Base-by-base conservation (phyloP, 1,140 invertebrate species). In the Tribolium castaneum region DNA sequence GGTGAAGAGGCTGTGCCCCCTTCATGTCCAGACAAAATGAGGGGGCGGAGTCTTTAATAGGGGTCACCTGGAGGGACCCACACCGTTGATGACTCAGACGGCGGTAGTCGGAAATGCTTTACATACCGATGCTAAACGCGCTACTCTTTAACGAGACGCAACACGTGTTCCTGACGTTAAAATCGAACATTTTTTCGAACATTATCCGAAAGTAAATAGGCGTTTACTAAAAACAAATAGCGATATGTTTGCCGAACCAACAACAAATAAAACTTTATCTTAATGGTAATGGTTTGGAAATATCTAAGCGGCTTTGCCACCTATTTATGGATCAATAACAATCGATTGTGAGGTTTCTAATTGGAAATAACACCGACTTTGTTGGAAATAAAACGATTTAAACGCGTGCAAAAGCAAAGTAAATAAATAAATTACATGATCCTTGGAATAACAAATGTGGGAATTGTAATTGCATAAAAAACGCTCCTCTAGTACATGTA, bases 41-140 rank as follows among this genome's bases (percentile, higher is more conserved):
- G 19, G 10, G 12, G 59, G 59, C 59, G 25, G 59, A 66, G 59
- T 14, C 25, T 66, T 35, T 35, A 19, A 35, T 66, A 30, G 59
- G 59, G 59, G 59, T 66, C 59, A 66, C 59, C 59, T 66, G 59
- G 59, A 66, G 34, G 30, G 30, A 66, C 25, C 35, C 6, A 75
- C 35, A 35, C 35, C 7, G 74, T 14, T n/a, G 73, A 12, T 79
- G 74, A 71, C 5, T 75, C 73, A 75, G 72, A 45, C 50, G 9
- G 22, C 56, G n/a, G 50, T 35, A 62, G 75, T 79, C 78, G 78
- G 78, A 79, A 79, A 79, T 79, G 22, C 78, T 79, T 73, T 19
- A 72, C 78, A 79, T 79, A 73, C 78, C 78, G 62, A 78, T 66
- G 30, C 59, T 35, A 30, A 59, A 59, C 54, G 22, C 52, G 9